Base-by-base conservation (phyloP, 1,140 invertebrate species). In the Platyura marginata region DNA sequence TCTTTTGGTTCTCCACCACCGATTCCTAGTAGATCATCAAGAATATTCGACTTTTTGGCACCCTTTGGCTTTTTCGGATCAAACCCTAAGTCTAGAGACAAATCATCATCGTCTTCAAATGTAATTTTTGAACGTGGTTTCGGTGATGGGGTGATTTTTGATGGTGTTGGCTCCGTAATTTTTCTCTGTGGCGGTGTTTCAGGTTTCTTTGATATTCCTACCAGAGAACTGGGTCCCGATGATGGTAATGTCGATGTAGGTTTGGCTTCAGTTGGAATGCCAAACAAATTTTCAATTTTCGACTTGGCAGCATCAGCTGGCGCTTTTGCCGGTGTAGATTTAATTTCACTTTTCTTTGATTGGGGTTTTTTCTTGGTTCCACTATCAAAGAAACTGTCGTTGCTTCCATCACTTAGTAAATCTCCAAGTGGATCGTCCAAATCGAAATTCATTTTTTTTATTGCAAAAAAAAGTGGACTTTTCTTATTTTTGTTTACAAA, bases 371-470 rank as follows among this genome's bases (percentile, higher is more conserved):
- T 11, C 51, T 55, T 62, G 10, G 52, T 51, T 13, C 62, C 57
- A 4, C 47, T 49, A 2, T 67, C 64, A 20, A 69, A 69, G 44
- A 69, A 68, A 46, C 58, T 67, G 43, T 69, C 66, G 44, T 68
- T 63, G 29, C 64, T 67, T 41, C 61, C 66, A 41, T 67, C 64
- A 34, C 62, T 65, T 3, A 65, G 51, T 18, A 64, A 40, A 43
- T 65, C 62, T 2, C 55, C 62, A 13, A 64, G 45, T 5, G 59
- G 57, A 50, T 63, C 63, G 34, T 64, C 55, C 18, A 52, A 52
- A 46, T 58, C 61, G 19, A 60, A 59, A 39, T 58, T 54, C 55
- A 60, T 59, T n/a, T n/a, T n/a, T n/a, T n/a, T n/a, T n/a, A n/a
- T n/a, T n/a, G n/a, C n/a, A n/a, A n/a, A n/a, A n/a, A n/a, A n/a